Conservation (phyloP, 2,888 invertebrate species). For the Athripsodes cinereus region DNA sequence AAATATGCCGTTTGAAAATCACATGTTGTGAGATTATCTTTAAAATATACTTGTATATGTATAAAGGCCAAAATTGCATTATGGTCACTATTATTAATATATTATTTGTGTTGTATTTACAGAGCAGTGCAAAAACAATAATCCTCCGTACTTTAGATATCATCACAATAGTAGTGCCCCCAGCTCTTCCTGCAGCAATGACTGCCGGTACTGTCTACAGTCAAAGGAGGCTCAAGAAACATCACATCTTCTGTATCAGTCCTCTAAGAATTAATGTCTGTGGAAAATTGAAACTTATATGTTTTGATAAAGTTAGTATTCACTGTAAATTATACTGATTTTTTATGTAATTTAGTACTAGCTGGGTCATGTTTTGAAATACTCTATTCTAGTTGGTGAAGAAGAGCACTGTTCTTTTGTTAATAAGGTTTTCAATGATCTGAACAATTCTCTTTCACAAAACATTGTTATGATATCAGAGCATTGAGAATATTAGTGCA, state of each 20-base stretch:
- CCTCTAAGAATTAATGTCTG: constrained; percentile 72
- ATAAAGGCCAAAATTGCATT: too few species aligned
- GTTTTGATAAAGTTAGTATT: constrained; percentile 75
- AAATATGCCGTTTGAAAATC: too few species aligned
- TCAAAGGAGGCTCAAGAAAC: constrained; percentile 59
- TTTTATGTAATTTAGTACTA: too few species aligned
- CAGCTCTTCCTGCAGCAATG: constrained; percentile 86
- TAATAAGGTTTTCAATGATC: too few species aligned
- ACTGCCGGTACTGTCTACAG: constrained; percentile 76
- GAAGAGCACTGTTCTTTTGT: not conserved
- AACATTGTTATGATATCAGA: too few species aligned
- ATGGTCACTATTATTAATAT: too few species aligned
- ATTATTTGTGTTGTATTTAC: constrained; percentile 19
- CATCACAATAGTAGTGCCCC: constrained; percentile 89
- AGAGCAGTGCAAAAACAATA: constrained; percentile 55
- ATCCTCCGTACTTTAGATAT: constrained; percentile 79
- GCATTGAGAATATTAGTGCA: too few species aligned
- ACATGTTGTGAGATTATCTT: too few species aligned
- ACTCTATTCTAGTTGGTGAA: not conserved
- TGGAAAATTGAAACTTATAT: constrained; percentile 74
- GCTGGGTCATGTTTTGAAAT: too few species aligned
- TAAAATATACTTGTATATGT: too few species aligned
- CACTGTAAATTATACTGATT: too few species aligned
- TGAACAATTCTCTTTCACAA: too few species aligned
- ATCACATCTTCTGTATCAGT: constrained; percentile 72